These are phyloP conservation scores for Caradrina clavipalpis DNA, from an alignment of 2,888 invertebrate genomes.

Conservation along the genomic window DNA sequence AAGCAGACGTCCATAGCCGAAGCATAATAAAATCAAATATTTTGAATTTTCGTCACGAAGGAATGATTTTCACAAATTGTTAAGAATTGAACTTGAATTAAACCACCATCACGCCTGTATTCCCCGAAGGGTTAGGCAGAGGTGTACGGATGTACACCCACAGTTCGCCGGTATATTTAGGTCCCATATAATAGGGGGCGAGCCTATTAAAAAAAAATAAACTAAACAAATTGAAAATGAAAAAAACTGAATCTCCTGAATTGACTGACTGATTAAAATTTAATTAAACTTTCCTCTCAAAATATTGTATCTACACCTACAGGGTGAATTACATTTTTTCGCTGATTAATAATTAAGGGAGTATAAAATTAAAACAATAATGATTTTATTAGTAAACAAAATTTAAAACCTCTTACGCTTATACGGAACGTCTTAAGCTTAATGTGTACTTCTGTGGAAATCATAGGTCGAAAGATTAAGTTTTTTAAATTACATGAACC, in stretches of 20 bases:
- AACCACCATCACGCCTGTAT: too few relatives aligned
- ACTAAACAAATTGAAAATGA: too few relatives aligned
- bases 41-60: slow-evolving; percentile 17
- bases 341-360: slow-evolving; percentile 5
- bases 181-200: too few relatives aligned
- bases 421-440: too few relatives aligned
- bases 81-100: slow-evolving; percentile 6
- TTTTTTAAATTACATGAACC: background rate
- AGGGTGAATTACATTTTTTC: background rate
- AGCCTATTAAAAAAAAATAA: too few relatives aligned
- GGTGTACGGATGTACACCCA: too few relatives aligned
- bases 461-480: background rate
- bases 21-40: slow-evolving; percentile 26
- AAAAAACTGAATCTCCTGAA: too few relatives aligned
- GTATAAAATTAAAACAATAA: background rate
- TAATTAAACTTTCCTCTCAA: background rate
- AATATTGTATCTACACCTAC: background rate
- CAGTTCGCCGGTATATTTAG: too few relatives aligned
- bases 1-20: slow-evolving; percentile 1
- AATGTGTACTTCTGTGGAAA: background rate
- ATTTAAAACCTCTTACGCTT: too few relatives aligned
- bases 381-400: background rate
- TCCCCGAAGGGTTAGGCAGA: too few relatives aligned
- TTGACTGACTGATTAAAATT: too few relatives aligned
- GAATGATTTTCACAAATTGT: slow-evolving; percentile 9